phyloP scores from a whole-genome alignment of 2,888 invertebrate species.

The Phyto melanocephala region DNA sequence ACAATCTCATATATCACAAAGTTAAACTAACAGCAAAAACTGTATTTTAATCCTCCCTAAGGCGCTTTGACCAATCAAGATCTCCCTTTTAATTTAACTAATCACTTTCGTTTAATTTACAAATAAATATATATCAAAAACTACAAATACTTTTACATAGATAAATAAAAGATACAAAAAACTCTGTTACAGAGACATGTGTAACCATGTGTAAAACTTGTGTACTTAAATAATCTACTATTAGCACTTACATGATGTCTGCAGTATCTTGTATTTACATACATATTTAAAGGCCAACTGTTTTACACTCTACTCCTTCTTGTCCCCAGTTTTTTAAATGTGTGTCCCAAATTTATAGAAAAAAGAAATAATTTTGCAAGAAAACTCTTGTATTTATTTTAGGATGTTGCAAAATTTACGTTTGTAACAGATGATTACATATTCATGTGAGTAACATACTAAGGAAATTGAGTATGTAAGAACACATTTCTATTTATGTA shows the following conservation, averaged over 20 bases:
- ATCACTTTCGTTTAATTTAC: not conserved
- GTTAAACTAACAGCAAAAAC: slow-evolving; percentile 4
- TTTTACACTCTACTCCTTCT: not conserved
- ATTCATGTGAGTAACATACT: not conserved
- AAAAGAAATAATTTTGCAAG: not conserved
- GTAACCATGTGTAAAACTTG: not conserved
- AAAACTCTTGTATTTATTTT: slow-evolving; percentile 21
- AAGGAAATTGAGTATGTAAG: not conserved
- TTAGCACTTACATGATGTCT: slow-evolving; percentile 17
- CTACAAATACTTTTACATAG: not conserved
- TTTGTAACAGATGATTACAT: slow-evolving; percentile 8
- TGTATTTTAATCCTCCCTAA: not conserved
- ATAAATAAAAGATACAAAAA: not conserved
- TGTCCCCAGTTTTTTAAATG: not conserved
- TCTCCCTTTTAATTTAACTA: not conserved
- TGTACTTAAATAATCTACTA: slow-evolving; percentile 37
- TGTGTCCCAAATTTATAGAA: not conserved
- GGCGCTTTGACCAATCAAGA: not conserved
- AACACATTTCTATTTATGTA: not conserved
- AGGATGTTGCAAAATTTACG: slow-evolving; percentile 11
- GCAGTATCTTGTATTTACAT: not conserved
- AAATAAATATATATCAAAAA: too few relatives aligned
- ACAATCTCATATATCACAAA: not conserved
- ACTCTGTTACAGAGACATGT: not conserved
- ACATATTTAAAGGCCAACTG: slow-evolving; percentile 1